These are phyloP conservation scores for Brachyptera putata DNA, from an alignment of 2,888 invertebrate species.

Conservation along the genomic window DNA sequence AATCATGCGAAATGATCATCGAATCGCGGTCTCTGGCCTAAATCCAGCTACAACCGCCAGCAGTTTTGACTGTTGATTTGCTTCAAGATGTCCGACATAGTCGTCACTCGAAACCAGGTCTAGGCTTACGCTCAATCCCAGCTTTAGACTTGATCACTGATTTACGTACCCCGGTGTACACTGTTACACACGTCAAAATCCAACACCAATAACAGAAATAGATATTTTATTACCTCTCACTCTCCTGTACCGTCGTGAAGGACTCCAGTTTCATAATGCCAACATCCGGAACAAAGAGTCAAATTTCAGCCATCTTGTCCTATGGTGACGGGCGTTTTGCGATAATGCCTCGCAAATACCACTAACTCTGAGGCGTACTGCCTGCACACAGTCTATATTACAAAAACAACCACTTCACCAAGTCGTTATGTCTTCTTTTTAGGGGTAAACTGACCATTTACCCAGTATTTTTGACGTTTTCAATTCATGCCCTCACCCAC, in stretches of 20 bases:
- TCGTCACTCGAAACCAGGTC: too few relatives aligned
- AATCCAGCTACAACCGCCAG: too few relatives aligned
- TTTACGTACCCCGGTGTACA: too few relatives aligned
- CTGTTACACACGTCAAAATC: too few relatives aligned
- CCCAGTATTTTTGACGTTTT: slow-evolving; percentile 30
- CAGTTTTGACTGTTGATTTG: too few relatives aligned
- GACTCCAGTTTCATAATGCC: slow-evolving; percentile 65
- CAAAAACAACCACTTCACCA: slow-evolving; percentile 15
- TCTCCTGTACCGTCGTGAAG: slow-evolving; percentile 57
- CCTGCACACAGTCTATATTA: slow-evolving; percentile 23
- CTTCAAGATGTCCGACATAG: too few relatives aligned
- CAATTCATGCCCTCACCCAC: slow-evolving; percentile 31
- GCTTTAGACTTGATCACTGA: too few relatives aligned
- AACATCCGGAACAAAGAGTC: slow-evolving; percentile 61
- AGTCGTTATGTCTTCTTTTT: slow-evolving; percentile 22
- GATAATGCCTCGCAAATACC: slow-evolving; percentile 28
- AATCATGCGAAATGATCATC: too few relatives aligned
- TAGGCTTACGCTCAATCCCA: too few relatives aligned
- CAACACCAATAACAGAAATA: too few relatives aligned
- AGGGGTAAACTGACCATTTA: slow-evolving; percentile 32
- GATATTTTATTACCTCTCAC: slow-evolving; percentile 58
- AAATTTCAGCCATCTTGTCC: slow-evolving; percentile 69
- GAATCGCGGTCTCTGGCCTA: too few relatives aligned
- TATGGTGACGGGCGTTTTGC: slow-evolving; percentile 36
- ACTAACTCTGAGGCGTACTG: slow-evolving; percentile 19